Conservation (phyloP, 2,888 invertebrate genomes). For the Bembecia ichneumoniformis region DNA sequence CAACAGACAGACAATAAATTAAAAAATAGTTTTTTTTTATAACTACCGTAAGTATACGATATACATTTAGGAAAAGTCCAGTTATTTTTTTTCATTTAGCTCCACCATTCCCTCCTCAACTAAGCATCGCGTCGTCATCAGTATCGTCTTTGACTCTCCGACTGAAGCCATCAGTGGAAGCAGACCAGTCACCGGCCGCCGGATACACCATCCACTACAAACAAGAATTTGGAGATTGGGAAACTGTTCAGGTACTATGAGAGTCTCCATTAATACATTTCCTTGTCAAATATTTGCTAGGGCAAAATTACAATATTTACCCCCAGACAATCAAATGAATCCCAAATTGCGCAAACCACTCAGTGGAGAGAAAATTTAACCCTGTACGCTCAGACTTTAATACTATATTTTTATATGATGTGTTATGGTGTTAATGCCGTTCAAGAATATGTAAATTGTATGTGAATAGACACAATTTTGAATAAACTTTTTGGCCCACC, state of each 20-base stretch:
- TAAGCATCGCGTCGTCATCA: slow-evolving; percentile 64
- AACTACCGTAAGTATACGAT: neutral
- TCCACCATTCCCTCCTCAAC: slow-evolving; percentile 65
- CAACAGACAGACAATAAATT: too few relatives aligned
- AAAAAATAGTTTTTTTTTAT: slow-evolving; percentile 3
- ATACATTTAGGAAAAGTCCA: neutral
- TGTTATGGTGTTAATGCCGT: too few relatives aligned
- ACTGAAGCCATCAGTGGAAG: slow-evolving; percentile 74
- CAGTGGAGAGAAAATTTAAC: too few relatives aligned
- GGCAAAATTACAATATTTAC: too few relatives aligned
- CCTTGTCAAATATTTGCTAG: too few relatives aligned
- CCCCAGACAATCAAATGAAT: too few relatives aligned
- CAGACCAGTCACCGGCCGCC: slow-evolving; percentile 89
- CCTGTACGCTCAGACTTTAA: too few relatives aligned
- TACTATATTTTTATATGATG: too few relatives aligned
- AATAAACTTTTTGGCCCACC: too few relatives aligned
- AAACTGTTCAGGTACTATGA: slow-evolving; percentile 78
- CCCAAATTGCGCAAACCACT: too few relatives aligned
- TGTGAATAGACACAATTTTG: too few relatives aligned
- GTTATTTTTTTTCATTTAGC: slow-evolving; percentile 25
- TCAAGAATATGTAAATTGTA: too few relatives aligned
- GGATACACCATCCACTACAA: slow-evolving; percentile 94
- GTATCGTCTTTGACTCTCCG: slow-evolving; percentile 65
- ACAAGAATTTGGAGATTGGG: slow-evolving; percentile 96
- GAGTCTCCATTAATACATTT: neutral